phyloP scores from a whole-genome alignment of 2,113 vertebrate genomes.

The Uria aalge region DNA sequence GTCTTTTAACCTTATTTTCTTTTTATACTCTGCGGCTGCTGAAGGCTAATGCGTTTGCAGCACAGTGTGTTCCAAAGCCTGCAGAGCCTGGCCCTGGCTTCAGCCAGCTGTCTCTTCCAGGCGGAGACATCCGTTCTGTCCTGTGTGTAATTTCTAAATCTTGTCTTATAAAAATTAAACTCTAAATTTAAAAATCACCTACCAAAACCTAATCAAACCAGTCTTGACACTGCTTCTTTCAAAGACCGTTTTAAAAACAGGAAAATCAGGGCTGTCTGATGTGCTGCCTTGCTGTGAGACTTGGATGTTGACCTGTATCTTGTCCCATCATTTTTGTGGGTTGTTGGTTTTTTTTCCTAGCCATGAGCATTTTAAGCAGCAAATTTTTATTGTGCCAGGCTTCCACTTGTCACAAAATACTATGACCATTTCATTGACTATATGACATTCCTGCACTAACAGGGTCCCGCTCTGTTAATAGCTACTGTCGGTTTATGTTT shows the following conservation, averaged over 20 bases:
- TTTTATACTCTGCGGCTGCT: neutral
- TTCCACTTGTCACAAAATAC: neutral
- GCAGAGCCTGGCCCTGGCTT: neutral
- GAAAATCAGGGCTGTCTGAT: neutral
- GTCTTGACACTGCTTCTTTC: neutral
- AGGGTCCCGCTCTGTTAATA: neutral
- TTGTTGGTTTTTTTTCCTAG: neutral
- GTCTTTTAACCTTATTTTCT: neutral
- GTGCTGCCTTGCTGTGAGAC: neutral
- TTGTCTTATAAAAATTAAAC: neutral
- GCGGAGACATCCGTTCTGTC: neutral
- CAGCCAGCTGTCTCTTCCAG: constrained; percentile 8
- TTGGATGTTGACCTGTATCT: neutral
- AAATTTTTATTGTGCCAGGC: neutral
- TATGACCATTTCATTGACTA: neutral
- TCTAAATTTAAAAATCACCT: neutral
- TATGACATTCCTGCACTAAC: neutral
- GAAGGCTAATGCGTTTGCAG: neutral
- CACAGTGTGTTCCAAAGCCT: constrained; percentile 4
- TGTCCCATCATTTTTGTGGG: neutral
- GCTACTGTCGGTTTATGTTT: neutral
- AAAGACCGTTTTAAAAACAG: neutral
- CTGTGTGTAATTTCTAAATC: neutral
- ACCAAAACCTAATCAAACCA: neutral
- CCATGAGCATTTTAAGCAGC: neutral